Evolutionary conservation across 2,113 vertebrate species (phyloP), one percentile per base, ranked within the genome.

Genomic region (Athene noctua): DNA sequence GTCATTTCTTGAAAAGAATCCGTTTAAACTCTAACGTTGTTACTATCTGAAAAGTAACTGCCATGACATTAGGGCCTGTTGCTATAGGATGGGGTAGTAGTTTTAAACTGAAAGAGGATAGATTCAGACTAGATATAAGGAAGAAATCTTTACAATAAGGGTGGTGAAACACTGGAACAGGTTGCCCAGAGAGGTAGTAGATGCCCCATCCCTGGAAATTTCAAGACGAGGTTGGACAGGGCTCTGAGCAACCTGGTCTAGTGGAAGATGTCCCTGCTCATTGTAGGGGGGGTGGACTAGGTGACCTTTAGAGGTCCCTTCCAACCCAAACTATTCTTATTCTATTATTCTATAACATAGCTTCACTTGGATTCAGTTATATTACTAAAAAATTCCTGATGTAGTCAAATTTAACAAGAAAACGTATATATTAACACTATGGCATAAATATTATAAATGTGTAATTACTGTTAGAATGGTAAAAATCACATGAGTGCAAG

Each of bases 71-170:
- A 42, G 25, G 29, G 14, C 34, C 34, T 72, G 46, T 82, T 79
- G 42, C 1, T 2, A 17, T 8, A 52, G 36, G 42, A 54, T 8
- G 14, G 34, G 9, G 3, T 66, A 66, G 54, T 22, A 30, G 7
- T 74, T 94, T 88, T 58, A 54, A 44, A 58, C 18, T 51, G 52
- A 46, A 78, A 73, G 17, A 90, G 5, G 20, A 10, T 79, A n/a
- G 15, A 67, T 91, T 74, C 18, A 74, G 46, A 44, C 20, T 74
- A 82, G 36, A 11, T 88, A 11, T 9, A 32, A 46, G 12, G 46
- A 88, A 67, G 6, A 66, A 0, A 1, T 34, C 68, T 88, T n/a
- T 71, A n/a, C 0, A 0, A 12, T 66, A 20, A 58, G 9, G 32
- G 19, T 29, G 44, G 18, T 54, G 61, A 63, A 77, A 55, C 49